Base-by-base conservation (phyloP, 2,888 invertebrate species). In the Caenorhabditis zanzibari region DNA sequence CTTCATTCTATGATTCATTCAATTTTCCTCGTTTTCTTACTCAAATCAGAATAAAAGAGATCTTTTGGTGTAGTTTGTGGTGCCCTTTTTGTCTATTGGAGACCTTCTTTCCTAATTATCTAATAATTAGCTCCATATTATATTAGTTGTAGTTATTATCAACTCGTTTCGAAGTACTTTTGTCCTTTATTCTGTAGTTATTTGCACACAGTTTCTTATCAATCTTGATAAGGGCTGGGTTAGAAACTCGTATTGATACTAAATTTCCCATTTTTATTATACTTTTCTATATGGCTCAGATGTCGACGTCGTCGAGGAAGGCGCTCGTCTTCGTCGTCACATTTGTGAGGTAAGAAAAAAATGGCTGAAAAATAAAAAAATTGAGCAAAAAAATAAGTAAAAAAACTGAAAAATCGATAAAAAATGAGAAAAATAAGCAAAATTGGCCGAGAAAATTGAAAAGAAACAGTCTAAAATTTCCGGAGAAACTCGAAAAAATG, bases 311-410 rank as follows among this genome's bases (percentile, higher is more conserved):
- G 54, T 73, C 82, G 44, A 59, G 69, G 68, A 82, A 81, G 69
- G 74, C 85, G 24, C 28, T 89, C 54, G 90, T 90, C 35, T 90
- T 91, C 74, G 52, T 84, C n/a, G 85, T 90, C 24, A 90, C 90
- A 2, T 91, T 91, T 72, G 75, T 82, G 41, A 89, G 90, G 90
- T 90, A 22, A 44, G 52, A 49, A 22, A 47, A n/a, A 38, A 26
- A 38, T 24, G 56, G 16, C n/a, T 28, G n/a, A 19, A 58, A 32
- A n/a, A n/a, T 32, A 32, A 4, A 58, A 35, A 58, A 56, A 14
- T 56, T 16, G 14, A 14, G 44, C 44, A 44, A 9, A 16, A 44
- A 44, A 44, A 12, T 44, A 44, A 14, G 4, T 16, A 16, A 5
- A 7, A 16, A 44, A n/a, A 14, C 5, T 44, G n/a, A n/a, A n/a